Evolutionary conservation across 2,113 vertebrate genomes (phyloP), one percentile per base, ranked within the genome.

Genomic region (Pelusios castaneus): DNA sequence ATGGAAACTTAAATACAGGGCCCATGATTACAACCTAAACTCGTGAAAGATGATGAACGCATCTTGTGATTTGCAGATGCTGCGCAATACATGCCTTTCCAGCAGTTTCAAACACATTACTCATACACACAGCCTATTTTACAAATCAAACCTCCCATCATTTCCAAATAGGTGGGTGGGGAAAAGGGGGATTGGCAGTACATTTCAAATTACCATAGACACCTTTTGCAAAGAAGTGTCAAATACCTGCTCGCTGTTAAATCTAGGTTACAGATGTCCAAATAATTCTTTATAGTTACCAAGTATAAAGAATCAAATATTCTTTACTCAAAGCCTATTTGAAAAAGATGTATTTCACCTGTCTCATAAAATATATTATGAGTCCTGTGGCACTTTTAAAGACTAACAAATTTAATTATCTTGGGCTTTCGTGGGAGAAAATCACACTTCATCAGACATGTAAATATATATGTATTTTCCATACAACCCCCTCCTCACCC

Each of bases 1-100:
- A 97, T 92, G 92, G 97, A 95, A 97, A 97, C 96, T 90, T 91
- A 96, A 96, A 97, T 94, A 96, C 95, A 96, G 94, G 92, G 91
- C 91, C 78, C 67, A 1, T 97, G 93, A 97, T 97, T 97, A 87
- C 63, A 85, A 93, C 85, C 91, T 95, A 67, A 92, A 94, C 94
- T 96, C 92, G 93, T 92, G 93, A 75, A 96, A 82, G 88, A 94
- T 96, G 96, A 96, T 95, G 94, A 97, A 95, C 91, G 82, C 89
- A 90, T 95, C 93, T 96, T 95, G 95, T 93, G 82, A 96, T 95
- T 87, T 95, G 95, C 96, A 97, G 96, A 96, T 96, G 97, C 96
- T 96, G 51, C 29, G 51, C 58, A 94, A 92, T 91, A 60, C 63
- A 88, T 92, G 95, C 91, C 75, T 96, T 95, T 97, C 96, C 63